These are phyloP conservation scores for Spicauda simplicius DNA, from an alignment of 2,888 invertebrate species.

Conservation along the genomic window DNA sequence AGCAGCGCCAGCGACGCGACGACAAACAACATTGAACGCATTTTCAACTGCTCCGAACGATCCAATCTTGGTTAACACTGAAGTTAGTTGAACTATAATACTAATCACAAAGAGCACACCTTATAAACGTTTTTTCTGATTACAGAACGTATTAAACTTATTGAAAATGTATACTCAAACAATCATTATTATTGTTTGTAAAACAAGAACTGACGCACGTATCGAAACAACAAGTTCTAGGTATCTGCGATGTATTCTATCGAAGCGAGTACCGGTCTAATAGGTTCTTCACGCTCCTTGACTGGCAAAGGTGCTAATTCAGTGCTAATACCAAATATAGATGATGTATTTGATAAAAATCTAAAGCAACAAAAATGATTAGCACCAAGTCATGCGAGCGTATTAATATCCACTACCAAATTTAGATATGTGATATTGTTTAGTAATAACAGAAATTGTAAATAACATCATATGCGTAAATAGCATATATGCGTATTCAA, in stretches of 20 bases:
- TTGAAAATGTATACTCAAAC: conserved; percentile 64
- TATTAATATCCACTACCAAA: conserved; percentile 7
- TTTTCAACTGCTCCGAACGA: conserved; percentile 66
- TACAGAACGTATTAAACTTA: conserved; percentile 66
- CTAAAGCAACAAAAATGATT: conserved; percentile 49
- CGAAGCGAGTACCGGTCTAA: conserved; percentile 53
- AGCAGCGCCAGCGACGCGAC: conserved; percentile 76
- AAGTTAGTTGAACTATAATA: conserved; percentile 40
- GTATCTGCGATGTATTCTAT: conserved; percentile 48
- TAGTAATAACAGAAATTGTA: neutral
- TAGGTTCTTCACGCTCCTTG: conserved; percentile 66
- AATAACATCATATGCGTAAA: too few species aligned
- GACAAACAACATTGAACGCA: conserved; percentile 75
- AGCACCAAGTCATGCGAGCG: conserved; percentile 49
- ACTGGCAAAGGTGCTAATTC: conserved; percentile 60
- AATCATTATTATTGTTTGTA: conserved; percentile 65
- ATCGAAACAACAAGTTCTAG: conserved; percentile 52
- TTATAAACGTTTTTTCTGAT: conserved; percentile 64
- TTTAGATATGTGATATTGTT: conserved; percentile 5
- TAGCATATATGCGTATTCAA: too few species aligned
- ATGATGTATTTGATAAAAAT: conserved; percentile 60
- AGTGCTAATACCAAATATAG: conserved; percentile 54
- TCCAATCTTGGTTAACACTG: conserved; percentile 67
- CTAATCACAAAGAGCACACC: conserved; percentile 36
- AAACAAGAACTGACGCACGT: conserved; percentile 65